These are phyloP conservation scores for Acronicta psi DNA, from an alignment of 2,888 invertebrate genomes.

Conservation along the genomic window DNA sequence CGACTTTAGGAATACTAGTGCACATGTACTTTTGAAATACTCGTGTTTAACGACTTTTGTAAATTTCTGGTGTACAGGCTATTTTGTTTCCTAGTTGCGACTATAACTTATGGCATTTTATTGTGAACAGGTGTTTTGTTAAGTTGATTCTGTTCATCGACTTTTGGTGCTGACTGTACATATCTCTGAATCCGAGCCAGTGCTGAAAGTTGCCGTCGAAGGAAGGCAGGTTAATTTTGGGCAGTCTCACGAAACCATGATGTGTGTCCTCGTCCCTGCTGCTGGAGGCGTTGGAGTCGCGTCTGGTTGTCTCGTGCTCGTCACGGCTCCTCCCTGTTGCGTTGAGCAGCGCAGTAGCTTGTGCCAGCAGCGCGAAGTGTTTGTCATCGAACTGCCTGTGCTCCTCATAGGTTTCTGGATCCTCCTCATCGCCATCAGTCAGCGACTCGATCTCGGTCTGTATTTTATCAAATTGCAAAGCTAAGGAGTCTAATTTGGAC, in stretches of 20 bases:
- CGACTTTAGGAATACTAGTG: no score
- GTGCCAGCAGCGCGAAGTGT: neutral
- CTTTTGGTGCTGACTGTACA: no score
- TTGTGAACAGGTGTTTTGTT: no score
- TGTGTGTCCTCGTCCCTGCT: no score
- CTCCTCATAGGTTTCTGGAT: neutral
- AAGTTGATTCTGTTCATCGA: no score
- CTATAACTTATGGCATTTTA: no score
- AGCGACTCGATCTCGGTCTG: conserved; percentile 2
- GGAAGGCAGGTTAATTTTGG: conserved; percentile 1
- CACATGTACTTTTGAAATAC: no score
- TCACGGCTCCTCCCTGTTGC: neutral
- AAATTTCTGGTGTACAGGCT: no score
- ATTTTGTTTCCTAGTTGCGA: no score
- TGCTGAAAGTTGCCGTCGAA: conserved; percentile 2
- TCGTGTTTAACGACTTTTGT: no score
- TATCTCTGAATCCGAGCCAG: conserved; percentile 11
- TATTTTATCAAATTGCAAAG: conserved; percentile 1
- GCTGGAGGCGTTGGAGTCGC: neutral
- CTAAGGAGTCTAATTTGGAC: neutral
- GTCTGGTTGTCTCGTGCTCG: neutral
- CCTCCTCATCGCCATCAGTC: neutral
- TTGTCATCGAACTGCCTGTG: conserved; percentile 1
- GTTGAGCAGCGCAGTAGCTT: neutral
- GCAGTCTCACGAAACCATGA: neutral